phyloP scores from a whole-genome alignment of 2,888 invertebrate species.

The Apotomis betuletana region DNA sequence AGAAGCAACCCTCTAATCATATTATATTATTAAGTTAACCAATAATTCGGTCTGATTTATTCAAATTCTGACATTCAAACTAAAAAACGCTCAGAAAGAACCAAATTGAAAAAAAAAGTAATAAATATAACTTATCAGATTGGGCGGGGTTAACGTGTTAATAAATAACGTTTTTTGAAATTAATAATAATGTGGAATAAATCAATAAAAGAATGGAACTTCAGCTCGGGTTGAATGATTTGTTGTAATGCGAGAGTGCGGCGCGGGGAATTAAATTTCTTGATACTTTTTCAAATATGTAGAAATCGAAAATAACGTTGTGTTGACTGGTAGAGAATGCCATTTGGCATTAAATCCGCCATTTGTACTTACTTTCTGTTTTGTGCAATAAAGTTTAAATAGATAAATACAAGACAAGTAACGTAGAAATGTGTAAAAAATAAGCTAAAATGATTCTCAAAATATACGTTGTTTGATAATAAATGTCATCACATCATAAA shows the following conservation, averaged over 20 bases:
- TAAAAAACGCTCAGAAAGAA: slow-evolving; percentile 53
- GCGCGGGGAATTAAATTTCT: slow-evolving; percentile 54
- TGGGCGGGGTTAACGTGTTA: slow-evolving; percentile 73
- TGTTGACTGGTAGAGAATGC: too few species aligned
- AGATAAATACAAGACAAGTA: too few species aligned
- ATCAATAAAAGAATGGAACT: slow-evolving; percentile 82
- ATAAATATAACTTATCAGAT: slow-evolving; percentile 76
- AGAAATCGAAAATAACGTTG: too few species aligned
- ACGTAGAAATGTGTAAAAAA: too few species aligned
- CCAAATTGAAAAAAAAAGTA: slow-evolving; percentile 57
- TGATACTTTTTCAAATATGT: slow-evolving; percentile 59
- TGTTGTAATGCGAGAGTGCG: slow-evolving; percentile 78
- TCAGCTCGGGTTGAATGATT: slow-evolving; percentile 79
- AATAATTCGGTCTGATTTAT: slow-evolving; percentile 48
- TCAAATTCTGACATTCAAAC: slow-evolving; percentile 45
- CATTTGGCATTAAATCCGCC: too few species aligned
- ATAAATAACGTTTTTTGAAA: slow-evolving; percentile 73
- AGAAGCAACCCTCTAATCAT: neutral
- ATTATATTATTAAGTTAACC: slow-evolving; percentile 35
- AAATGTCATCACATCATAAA: too few species aligned
- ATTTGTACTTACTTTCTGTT: too few species aligned
- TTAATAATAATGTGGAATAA: slow-evolving; percentile 82
- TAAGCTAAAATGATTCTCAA: too few species aligned
- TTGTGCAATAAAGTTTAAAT: too few species aligned
- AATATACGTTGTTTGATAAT: too few species aligned